Base-by-base conservation (phyloP, 2,888 invertebrate species). In the Tiliacea citrago region DNA sequence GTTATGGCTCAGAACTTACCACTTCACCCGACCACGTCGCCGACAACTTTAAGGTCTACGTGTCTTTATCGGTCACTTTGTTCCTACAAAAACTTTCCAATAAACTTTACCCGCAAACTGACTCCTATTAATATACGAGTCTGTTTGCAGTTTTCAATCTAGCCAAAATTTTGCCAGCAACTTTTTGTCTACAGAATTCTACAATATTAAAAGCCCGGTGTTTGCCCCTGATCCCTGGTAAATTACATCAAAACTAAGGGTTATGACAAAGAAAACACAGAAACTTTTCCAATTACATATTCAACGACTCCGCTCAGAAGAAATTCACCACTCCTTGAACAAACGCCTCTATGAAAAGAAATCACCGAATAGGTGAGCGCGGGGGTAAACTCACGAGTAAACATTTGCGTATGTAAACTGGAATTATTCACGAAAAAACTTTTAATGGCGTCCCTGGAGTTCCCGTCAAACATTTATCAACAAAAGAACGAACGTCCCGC, bases 381-480 rank as follows among this genome's bases (percentile, higher is more conserved):
- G 91, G 93, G 91, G 93, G 94, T 94, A 95, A 95, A 96, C 95
- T 95, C 94, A 93, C 93, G 90, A 95, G 95, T 96, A 96, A 96
- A 96, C 95, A 96, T 96, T 96, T 95, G 95, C 95, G 96, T 96
- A 96, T 96, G 96, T 96, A 96, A 96, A 96, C 96, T 96, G 95
- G 93, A 96, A 96, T 96, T 95, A 96, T 95, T 96, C 96, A 95
- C 96, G 96, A 96, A 96, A 96, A 96, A 96, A 96, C 96, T 96
- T 96, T 96, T 96, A 96, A 96, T 96, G 96, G 96, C 96, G 96
- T 96, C 96, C 95, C 96, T 93, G 94, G 95, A 96, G 96, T 95
- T 96, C 93, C 95, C 96, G 96, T 96, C 96, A 96, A 96, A 96
- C 96, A 96, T 96, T 96, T 96, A 96, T 96, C 96, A 96, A 96